Evolutionary conservation across 1,140 invertebrate species (phyloP).

Genomic region (Phymastichus coffea): DNA sequence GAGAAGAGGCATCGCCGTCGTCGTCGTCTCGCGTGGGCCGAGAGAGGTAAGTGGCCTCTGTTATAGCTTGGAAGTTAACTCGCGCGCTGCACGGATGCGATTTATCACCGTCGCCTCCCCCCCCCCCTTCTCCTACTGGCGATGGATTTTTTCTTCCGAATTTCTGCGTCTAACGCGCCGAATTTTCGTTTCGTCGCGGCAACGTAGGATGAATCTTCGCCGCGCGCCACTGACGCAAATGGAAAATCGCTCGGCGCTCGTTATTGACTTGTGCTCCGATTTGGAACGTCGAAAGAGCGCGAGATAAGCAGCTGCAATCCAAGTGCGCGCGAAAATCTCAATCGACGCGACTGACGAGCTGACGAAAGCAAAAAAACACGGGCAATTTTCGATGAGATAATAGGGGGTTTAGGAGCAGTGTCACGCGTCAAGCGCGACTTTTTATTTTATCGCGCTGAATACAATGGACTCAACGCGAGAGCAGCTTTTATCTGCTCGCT

Average conservation of each 20-base stretch:
- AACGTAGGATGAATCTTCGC: slow-evolving; percentile 1
- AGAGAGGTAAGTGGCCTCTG: slow-evolving; percentile 21
- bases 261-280: slow-evolving; percentile 25
- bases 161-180: neutral
- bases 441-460: no score
- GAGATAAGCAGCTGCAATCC: neutral
- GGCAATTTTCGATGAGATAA: no score
- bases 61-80: no score
- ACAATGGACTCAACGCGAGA: no score
- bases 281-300: neutral
- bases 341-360: no score
- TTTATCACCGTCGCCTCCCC: neutral
- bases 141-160: neutral
- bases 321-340: slow-evolving; percentile 6
- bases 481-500: no score
- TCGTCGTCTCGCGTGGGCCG: neutral
- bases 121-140: neutral
- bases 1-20: no score
- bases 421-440: no score
- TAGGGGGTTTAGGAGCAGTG: no score
- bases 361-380: no score
- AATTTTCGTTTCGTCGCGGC: neutral
- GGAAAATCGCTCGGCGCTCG: slow-evolving; percentile 3
- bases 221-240: slow-evolving; percentile 6
- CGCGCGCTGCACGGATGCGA: slow-evolving; percentile 12